Evolutionary conservation across 2,113 vertebrate species (phyloP).

Genomic region (Cavia porcellus): DNA sequence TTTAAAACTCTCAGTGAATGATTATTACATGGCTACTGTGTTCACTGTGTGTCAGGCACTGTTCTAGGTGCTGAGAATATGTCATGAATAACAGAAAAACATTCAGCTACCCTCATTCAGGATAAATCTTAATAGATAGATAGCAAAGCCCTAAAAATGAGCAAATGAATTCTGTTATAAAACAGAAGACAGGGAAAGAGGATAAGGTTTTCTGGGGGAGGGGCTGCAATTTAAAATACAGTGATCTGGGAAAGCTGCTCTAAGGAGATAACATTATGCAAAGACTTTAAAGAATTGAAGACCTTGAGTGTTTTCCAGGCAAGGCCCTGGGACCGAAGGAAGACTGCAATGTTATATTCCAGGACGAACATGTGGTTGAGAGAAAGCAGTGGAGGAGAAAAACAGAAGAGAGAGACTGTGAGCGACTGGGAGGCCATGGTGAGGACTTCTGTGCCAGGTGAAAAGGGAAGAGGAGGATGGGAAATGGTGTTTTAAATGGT

Average conservation of each 20-base stretch:
- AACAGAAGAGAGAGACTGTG: background rate
- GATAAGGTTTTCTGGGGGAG: background rate
- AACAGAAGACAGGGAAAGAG: slow-evolving; percentile 11
- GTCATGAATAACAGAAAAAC: background rate
- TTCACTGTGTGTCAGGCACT: background rate
- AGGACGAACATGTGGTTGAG: background rate
- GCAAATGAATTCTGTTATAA: background rate
- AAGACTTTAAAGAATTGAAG: background rate
- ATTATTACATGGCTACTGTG: background rate
- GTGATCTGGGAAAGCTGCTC: background rate
- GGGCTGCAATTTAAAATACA: background rate
- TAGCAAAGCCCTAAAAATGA: background rate
- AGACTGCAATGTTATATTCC: background rate
- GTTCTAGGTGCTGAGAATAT: background rate
- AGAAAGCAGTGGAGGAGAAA: background rate
- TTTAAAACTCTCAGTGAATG: background rate
- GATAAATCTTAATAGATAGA: background rate
- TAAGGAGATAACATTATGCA: background rate
- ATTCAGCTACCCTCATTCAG: background rate
- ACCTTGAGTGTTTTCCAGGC: background rate
- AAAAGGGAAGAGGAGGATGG: background rate
- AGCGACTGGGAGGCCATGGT: background rate
- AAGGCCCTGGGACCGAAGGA: background rate
- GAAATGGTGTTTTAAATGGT: background rate
- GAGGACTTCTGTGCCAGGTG: background rate